A percentile compares a stretch with the other conserved stretches of the same genome.
These are phyloP conservation scores for Alcedo atthis DNA, from an alignment of 2,797 vertebrate species.

Conservation along the genomic window DNA sequence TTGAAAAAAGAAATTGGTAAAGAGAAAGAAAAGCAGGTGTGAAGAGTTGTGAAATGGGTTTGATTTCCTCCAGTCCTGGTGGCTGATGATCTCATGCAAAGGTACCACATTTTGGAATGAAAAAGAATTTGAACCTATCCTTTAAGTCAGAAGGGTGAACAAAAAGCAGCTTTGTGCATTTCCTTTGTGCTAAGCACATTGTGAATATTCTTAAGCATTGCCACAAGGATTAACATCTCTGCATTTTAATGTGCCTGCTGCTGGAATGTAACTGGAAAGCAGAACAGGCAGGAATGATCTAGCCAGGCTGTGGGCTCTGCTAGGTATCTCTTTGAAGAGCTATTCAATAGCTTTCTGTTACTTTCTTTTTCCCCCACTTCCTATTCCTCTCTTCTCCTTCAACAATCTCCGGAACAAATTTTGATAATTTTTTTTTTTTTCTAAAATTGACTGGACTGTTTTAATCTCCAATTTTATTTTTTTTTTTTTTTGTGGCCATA, in stretches of 20 bases:
- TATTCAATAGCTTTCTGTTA: slow-evolving; percentile 16
- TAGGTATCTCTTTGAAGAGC: slow-evolving; percentile 45
- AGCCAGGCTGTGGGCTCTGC: neutral
- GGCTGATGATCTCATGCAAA: neutral
- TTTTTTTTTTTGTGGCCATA: too few relatives aligned
- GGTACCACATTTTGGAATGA: neutral
- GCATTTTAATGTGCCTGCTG: slow-evolving; percentile 62
- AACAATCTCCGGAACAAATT: neutral
- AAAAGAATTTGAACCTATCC: neutral
- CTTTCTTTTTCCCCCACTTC: neutral
- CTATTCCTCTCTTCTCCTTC: neutral
- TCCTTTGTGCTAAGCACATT: slow-evolving; percentile 55
- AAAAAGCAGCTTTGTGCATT: slow-evolving; percentile 57
- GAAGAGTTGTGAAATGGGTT: neutral
- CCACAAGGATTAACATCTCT: slow-evolving; percentile 67
- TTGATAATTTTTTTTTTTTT: neutral
- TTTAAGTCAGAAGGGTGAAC: slow-evolving; percentile 23
- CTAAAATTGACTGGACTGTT: neutral
- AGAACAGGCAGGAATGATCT: slow-evolving; percentile 11
- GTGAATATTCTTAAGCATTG: slow-evolving; percentile 63
- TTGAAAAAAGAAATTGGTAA: neutral
- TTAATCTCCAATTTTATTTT: neutral
- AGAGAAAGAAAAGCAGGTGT: neutral
- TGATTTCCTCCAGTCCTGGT: neutral
- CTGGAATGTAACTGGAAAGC: slow-evolving; percentile 40